Evolutionary conservation across 2,888 invertebrate genomes (phyloP).

Genomic region (Pristionchus fissidentatus): DNA sequence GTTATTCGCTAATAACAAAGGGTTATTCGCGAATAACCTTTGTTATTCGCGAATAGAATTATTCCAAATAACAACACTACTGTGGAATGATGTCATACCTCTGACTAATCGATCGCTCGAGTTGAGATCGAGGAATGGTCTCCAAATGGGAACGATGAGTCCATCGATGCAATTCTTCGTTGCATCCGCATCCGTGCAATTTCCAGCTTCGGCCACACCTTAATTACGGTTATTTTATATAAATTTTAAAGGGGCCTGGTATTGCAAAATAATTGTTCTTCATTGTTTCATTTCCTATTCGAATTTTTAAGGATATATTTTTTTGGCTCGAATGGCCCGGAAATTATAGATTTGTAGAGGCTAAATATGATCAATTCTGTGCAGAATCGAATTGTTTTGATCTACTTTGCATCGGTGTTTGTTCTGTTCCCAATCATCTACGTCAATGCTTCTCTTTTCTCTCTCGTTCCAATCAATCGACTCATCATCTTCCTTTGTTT

Average conservation of each 20-base stretch:
- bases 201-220: slow-evolving; percentile 64
- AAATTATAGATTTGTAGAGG: too few species aligned
- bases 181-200: slow-evolving; percentile 75
- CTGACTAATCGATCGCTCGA: slow-evolving; percentile 64
- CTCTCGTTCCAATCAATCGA: slow-evolving; percentile 16
- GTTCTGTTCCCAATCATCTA: too few species aligned
- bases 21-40: too few species aligned
- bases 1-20: too few species aligned
- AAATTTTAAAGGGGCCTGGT: neutral
- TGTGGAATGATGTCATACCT: too few species aligned
- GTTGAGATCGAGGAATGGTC: slow-evolving; percentile 73
- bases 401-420: too few species aligned
- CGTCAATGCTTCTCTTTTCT: neutral
- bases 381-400: neutral
- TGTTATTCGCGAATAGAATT: too few species aligned
- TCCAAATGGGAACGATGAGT: slow-evolving; percentile 89
- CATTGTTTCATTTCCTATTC: too few species aligned
- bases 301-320: too few species aligned
- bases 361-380: neutral
- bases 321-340: too few species aligned
- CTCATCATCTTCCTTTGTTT: slow-evolving; percentile 11
- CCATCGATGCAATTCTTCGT: slow-evolving; percentile 85
- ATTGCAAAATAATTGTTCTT: too few species aligned
- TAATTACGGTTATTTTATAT: neutral
- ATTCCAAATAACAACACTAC: too few species aligned